phyloP scores from a whole-genome alignment of 2,113 vertebrate species.

The Caranx ignobilis region DNA sequence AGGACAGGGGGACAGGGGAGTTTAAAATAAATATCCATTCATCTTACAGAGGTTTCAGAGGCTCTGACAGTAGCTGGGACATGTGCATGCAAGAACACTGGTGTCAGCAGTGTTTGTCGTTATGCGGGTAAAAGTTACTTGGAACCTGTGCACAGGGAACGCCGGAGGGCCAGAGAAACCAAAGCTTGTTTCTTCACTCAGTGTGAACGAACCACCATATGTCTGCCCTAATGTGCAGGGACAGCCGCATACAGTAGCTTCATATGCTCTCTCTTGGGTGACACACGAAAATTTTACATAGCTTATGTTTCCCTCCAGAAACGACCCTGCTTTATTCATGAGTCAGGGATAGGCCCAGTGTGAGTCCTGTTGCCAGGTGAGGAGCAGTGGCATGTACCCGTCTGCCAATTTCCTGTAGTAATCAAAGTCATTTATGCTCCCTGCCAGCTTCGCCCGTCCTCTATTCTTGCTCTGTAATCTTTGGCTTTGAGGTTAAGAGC shows the following conservation, averaged over 20 bases:
- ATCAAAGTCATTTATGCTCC: conserved; percentile 23
- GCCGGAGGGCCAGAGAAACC: conserved; percentile 53
- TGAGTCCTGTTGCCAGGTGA: conserved; percentile 82
- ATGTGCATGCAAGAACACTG: conserved; percentile 46
- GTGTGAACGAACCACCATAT: conserved; percentile 68
- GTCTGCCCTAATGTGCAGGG: conserved; percentile 29
- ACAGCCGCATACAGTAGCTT: conserved; percentile 10
- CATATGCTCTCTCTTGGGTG: conserved; percentile 53
- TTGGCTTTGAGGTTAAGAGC: conserved; percentile 2
- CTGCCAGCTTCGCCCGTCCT: conserved; percentile 2
- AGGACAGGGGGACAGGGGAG: conserved; percentile 32
- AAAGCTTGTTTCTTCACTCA: conserved; percentile 34
- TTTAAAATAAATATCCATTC: conserved; percentile 80
- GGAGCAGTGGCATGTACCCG: conserved; percentile 62
- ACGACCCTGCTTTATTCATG: conserved; percentile 83
- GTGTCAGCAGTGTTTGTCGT: conserved; percentile 77
- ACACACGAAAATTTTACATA: conserved; percentile 30
- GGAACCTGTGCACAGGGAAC: conserved; percentile 50
- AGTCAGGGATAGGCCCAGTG: conserved; percentile 83
- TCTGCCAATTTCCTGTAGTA: conserved; percentile 22
- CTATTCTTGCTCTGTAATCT: conserved; percentile 1
- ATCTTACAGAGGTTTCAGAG: conserved; percentile 75
- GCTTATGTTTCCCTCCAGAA: conserved; percentile 78
- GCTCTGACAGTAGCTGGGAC: conserved; percentile 66
- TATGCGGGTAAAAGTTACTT: conserved; percentile 53